These are phyloP conservation scores for Mastacembelus armatus DNA, from an alignment of 2,797 vertebrate species.

Conservation along the genomic window DNA sequence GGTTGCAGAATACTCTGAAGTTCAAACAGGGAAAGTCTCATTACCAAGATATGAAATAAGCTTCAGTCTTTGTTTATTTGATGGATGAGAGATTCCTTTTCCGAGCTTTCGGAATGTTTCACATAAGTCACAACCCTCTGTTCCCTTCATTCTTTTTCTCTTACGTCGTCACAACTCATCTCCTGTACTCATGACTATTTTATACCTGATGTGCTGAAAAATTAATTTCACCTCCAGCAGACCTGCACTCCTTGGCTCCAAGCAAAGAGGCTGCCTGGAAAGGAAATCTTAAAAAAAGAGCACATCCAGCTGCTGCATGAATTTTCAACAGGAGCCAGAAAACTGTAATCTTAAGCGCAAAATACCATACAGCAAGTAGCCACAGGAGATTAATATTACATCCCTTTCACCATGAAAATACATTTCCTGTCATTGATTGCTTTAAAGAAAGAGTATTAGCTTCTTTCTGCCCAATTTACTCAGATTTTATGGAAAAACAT, in stretches of 20 bases:
- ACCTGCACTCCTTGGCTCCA: slow-evolving; percentile 75
- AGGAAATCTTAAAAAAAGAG: slow-evolving; percentile 59
- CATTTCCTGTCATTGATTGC: slow-evolving; percentile 55
- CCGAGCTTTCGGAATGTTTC: slow-evolving; percentile 65
- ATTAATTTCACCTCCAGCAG: slow-evolving; percentile 83
- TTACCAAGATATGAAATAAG: slow-evolving; percentile 72
- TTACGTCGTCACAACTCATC: slow-evolving; percentile 72
- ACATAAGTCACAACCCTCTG: slow-evolving; percentile 72
- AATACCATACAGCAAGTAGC: slow-evolving; percentile 54
- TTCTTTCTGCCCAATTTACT: slow-evolving; percentile 62
- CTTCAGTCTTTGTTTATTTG: slow-evolving; percentile 79
- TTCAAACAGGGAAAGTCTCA: slow-evolving; percentile 49
- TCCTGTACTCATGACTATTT: slow-evolving; percentile 83
- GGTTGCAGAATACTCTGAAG: slow-evolving; percentile 52
- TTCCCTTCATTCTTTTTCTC: slow-evolving; percentile 70
- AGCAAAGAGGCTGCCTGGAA: slow-evolving; percentile 69
- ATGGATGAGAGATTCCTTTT: slow-evolving; percentile 75
- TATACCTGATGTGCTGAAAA: slow-evolving; percentile 80
- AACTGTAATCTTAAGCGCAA: slow-evolving; percentile 64
- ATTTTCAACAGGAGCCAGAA: slow-evolving; percentile 72
- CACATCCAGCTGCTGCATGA: slow-evolving; percentile 64
- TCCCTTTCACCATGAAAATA: slow-evolving; percentile 60
- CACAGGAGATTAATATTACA: slow-evolving; percentile 67
- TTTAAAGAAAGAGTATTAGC: slow-evolving; percentile 64
- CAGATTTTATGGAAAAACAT: slow-evolving; percentile 52